These are phyloP conservation scores for Alviniconcha marisindica DNA, from an alignment of 1,140 invertebrate species.

Conservation along the genomic window DNA sequence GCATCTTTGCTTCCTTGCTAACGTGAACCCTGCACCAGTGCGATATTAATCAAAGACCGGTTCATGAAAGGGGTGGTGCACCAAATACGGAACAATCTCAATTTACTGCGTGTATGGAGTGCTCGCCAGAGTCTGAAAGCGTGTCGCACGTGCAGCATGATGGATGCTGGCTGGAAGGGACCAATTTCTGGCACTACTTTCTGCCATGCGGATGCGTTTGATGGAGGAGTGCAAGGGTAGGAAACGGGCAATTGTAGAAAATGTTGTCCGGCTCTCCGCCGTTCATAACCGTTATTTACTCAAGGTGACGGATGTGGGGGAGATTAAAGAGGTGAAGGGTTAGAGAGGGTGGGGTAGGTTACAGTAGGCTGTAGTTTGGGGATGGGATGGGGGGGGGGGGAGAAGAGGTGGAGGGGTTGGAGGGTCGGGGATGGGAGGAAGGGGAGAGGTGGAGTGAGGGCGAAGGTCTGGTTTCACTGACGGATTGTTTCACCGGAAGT, in stretches of 20 bases:
- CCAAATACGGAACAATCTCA: no score
- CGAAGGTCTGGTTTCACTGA: not conserved
- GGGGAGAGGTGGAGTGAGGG: not conserved
- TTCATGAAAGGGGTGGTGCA: no score
- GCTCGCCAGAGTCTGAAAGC: no score
- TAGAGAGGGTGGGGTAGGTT: not conserved
- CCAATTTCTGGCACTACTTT: not conserved
- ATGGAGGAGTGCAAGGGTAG: not conserved
- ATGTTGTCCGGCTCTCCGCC: not conserved
- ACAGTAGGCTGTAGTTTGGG: not conserved
- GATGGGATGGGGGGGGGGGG: not conserved
- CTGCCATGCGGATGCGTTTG: not conserved
- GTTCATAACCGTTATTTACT: constrained; percentile 29
- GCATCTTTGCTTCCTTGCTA: no score
- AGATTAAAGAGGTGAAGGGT: not conserved
- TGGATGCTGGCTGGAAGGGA: constrained; percentile 8
- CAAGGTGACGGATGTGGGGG: not conserved
- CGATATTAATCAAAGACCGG: no score
- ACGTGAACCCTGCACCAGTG: no score
- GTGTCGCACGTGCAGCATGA: not conserved
- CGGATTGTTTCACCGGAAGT: no score
- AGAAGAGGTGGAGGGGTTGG: not conserved
- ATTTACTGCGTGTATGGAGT: no score
- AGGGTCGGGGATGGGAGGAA: not conserved
- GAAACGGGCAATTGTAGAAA: constrained; percentile 18